Evolutionary conservation across 2,797 vertebrate genomes (phyloP), one percentile per base, ranked within the genome.

Genomic region (Gadopsis marmoratus): DNA sequence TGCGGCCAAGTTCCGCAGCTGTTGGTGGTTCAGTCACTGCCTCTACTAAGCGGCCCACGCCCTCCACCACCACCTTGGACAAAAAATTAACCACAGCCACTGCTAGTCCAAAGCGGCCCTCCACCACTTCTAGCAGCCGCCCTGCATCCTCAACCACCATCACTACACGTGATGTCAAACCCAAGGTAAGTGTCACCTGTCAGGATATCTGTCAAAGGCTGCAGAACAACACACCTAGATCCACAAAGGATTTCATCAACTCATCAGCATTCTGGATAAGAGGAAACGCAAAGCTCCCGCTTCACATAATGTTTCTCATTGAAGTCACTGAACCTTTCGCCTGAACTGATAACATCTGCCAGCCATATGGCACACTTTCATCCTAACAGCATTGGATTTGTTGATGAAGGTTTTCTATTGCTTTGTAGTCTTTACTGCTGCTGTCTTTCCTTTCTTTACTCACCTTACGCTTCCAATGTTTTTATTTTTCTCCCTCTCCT

Each of bases 151-250:
- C 96, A 58, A 72, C 93, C 81, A 88, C 96, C 37, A 31, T 71
- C 33, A 5, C 95, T n/a, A 31, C 96, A 72, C 96, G 94, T 78
- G 97, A 99, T 21, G 23, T 88, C 50, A 98, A 96, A 80, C 90
- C 96, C 89, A 99, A 97, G 97, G 98, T 99, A 93, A 96, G 97
- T 67, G 7, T 48, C 11, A 39, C 37, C 59, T 26, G 35, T 21
- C 37, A 35, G 60, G 31, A n/a, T 1, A 0, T 48, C 47, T 23
- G 17, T 58, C 37, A 16, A 6, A 26, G 35, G 48, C 29, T 29
- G 35, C 2, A 26, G 7, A 58, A 6, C 26, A 5, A 51, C 3
- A 4, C 19, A 31, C 7, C 31, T 16, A 53, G 39, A 56, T 56
- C 53, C 68, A 75, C 26, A 4, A 7, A 48, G 31, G 17, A 56